Percentiles rank a stretch among this genome's conserved stretches.
These are phyloP conservation scores for Eulithis prunata DNA, from an alignment of 2,888 invertebrate species.

Conservation along the genomic window DNA sequence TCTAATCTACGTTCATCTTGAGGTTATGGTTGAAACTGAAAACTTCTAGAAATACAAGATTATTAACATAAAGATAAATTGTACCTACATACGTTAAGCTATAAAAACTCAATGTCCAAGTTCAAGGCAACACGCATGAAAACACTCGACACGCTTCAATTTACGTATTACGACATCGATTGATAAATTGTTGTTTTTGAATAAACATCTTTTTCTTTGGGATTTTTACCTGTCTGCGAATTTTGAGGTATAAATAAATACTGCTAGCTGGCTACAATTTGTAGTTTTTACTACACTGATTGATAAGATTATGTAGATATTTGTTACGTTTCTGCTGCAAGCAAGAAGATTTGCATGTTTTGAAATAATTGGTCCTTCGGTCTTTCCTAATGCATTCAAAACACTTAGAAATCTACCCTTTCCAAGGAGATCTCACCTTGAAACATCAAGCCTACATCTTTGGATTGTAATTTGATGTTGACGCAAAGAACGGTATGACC, in stretches of 20 bases:
- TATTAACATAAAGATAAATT: conserved; percentile 1
- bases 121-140: conserved; percentile 37
- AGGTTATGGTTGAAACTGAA: no score
- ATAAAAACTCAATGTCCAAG: conserved; percentile 20
- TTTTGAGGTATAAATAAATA: no score
- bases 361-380: no score
- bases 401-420: no score
- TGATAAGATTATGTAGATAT: no score
- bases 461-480: conserved; percentile 1
- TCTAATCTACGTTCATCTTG: no score
- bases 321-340: no score
- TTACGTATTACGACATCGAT: conserved; percentile 27
- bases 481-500: conserved; percentile 20
- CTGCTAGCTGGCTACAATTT: no score
- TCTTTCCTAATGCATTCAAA: no score
- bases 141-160: conserved; percentile 23
- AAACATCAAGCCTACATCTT: not conserved
- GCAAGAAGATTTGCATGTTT: no score
- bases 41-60: no score
- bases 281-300: no score
- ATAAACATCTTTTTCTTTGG: not conserved
- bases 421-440: not conserved
- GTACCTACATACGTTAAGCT: not conserved
- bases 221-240: not conserved
- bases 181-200: conserved; percentile 7